Evolutionary conservation across 2,888 invertebrate genomes (phyloP).

Genomic region (Torymus texanus): DNA sequence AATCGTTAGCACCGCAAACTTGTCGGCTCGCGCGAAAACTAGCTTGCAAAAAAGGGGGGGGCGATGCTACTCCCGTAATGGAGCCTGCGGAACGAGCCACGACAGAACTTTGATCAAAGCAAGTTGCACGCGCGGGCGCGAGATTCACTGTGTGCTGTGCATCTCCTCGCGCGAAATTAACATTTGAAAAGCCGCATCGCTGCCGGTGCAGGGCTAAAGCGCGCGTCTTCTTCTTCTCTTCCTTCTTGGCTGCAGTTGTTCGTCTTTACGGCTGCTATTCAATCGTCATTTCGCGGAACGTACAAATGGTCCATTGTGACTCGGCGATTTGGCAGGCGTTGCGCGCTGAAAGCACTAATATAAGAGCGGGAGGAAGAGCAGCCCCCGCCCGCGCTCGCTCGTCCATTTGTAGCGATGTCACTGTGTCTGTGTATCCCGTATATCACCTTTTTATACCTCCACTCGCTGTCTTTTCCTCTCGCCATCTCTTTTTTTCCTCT

Average conservation of each 20-base stretch:
- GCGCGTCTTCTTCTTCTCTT: conserved; percentile 28
- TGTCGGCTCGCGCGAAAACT: background rate
- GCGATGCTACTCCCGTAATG: no score
- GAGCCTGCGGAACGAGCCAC: background rate
- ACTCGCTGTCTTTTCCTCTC: conserved; percentile 11
- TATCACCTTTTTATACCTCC: conserved; percentile 47
- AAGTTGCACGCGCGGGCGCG: conserved; percentile 39
- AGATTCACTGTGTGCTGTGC: conserved; percentile 48
- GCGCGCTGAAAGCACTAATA: conserved; percentile 57
- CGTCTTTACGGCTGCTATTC: conserved; percentile 51
- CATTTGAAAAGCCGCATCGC: conserved; percentile 38
- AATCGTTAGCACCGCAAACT: conserved; percentile 17
- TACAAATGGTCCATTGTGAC: conserved; percentile 58
- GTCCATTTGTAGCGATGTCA: conserved; percentile 48
- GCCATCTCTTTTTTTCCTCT: conserved; percentile 1
- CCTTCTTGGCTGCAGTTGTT: conserved; percentile 51
- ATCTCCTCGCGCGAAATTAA: conserved; percentile 24
- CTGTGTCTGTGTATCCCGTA: conserved; percentile 41
- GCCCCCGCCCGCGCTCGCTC: conserved; percentile 29
- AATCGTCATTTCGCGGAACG: conserved; percentile 55
- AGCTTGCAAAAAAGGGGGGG: no score
- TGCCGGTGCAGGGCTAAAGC: conserved; percentile 13
- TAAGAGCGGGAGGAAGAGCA: conserved; percentile 11
- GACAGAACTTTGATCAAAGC: conserved; percentile 33
- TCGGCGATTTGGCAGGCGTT: conserved; percentile 57